These are phyloP conservation scores for Gymnothorax reevesii DNA, from an alignment of 2,797 vertebrate genomes.

Conservation along the genomic window DNA sequence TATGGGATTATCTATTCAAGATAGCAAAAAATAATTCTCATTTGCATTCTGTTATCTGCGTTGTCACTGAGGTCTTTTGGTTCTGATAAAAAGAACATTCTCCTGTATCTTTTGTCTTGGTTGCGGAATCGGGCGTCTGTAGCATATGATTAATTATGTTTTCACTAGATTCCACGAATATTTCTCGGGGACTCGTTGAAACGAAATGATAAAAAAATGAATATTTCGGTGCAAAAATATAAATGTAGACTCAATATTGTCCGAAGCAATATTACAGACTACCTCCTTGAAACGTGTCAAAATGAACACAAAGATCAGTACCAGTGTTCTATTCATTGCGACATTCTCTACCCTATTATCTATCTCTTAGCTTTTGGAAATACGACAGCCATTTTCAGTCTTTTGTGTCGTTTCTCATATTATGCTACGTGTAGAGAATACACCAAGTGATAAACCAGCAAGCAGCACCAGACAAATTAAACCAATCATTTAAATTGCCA, in stretches of 20 bases:
- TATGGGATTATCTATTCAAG: slow-evolving; percentile 11
- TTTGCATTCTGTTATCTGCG: slow-evolving; percentile 8
- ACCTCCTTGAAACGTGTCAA: neutral
- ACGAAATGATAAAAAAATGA: neutral
- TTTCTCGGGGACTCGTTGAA: neutral
- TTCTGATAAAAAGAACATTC: neutral
- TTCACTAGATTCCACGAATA: neutral
- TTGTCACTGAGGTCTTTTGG: slow-evolving; percentile 1
- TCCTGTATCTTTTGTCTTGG: neutral
- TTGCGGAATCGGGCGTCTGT: neutral
- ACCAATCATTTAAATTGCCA: slow-evolving; percentile 35
- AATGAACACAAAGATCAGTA: neutral
- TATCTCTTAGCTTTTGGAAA: slow-evolving; percentile 29
- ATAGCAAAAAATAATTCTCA: neutral
- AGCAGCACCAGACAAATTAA: slow-evolving; percentile 51
- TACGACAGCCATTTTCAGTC: slow-evolving; percentile 63
- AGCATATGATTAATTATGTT: slow-evolving; percentile 1
- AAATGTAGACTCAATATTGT: neutral
- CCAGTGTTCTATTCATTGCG: neutral
- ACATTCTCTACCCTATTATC: slow-evolving; percentile 11
- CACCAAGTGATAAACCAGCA: neutral
- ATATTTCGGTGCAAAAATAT: neutral
- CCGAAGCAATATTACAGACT: neutral
- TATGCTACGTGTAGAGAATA: neutral
- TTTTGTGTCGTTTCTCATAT: slow-evolving; percentile 60